Base-by-base conservation (phyloP, 2,888 invertebrate genomes). In the Leptopilina drosophilae region DNA sequence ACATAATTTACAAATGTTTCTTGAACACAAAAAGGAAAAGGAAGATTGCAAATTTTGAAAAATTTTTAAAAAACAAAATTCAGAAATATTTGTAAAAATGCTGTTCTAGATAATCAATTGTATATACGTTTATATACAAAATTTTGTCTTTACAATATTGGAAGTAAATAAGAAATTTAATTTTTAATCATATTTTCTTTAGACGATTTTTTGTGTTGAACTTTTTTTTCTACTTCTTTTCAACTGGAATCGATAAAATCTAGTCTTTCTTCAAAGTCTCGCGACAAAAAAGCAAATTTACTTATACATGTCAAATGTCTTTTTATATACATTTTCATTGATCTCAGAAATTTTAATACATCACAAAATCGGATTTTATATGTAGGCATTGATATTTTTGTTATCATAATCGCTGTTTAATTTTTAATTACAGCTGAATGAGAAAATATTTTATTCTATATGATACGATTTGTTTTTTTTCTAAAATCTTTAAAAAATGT, bases 71-170 rank as follows among this genome's bases (percentile, higher is more conserved):
- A 20, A 62, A 20, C 15, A 9, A 2, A 62, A 15, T 49, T 2
- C 6, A 8, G 62, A 15, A 62, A 62, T 62, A 62, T 62, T 62
- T 20, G 4, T 62, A 20, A 62, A 62, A 20, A 62, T 62, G 9
- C 20, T 62, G 9, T 20, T 62, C 62, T 62, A 20, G 62, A 20
- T 62, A 62, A 62, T 62, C 62, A 62, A 62, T 62, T 62, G 62
- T 62, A 62, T 62, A 20, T 62, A 62, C 8, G 20, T 62, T 20
- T 62, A 62, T 62, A 62, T 62, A 20, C 20, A 62, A 9, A 15
- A 20, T 20, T 62, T 20, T 62, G 15, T 62, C 20, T 62, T 59
- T 59, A 15, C 59, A 59, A 59, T 42, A 42, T 42, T 42, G 8
- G 9, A 1, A 2, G 62, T 6, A 20, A 62, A 62, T 42, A 20